These are phyloP conservation scores for Himalopsyche anomala DNA, from an alignment of 2,888 invertebrate genomes.

Conservation along the genomic window DNA sequence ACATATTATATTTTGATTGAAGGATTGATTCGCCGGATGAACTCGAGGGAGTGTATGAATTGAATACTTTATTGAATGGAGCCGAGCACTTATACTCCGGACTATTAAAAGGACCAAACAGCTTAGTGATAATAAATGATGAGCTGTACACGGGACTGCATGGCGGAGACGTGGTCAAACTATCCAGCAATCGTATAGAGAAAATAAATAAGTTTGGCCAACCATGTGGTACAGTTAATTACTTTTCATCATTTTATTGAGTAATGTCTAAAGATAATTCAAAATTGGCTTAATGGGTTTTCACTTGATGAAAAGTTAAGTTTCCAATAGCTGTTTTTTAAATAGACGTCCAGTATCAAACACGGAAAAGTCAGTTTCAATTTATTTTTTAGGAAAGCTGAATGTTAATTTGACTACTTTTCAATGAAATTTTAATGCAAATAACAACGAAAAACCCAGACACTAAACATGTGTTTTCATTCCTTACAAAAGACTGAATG, in stretches of 20 bases:
- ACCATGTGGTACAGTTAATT: constrained; percentile 81
- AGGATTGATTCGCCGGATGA: constrained; percentile 53
- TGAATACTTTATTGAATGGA: constrained; percentile 81
- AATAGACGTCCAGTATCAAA: no score
- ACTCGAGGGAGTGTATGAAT: constrained; percentile 52
- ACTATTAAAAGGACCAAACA: constrained; percentile 88
- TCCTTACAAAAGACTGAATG: no score
- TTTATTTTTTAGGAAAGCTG: no score
- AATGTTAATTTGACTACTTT: no score
- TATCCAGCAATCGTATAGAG: constrained; percentile 81
- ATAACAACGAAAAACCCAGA: no score
- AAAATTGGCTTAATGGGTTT: no score
- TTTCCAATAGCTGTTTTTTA: no score
- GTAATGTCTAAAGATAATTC: not conserved
- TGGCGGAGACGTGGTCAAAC: constrained; percentile 87
- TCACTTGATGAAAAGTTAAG: no score
- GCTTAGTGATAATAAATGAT: constrained; percentile 83
- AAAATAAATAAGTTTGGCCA: constrained; percentile 87
- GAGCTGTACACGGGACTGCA: constrained; percentile 88
- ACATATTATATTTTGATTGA: not conserved
- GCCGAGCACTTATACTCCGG: constrained; percentile 83
- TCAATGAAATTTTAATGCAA: no score
- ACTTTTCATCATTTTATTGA: constrained; percentile 47
- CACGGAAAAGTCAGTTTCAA: no score
- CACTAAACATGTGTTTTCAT: no score